phyloP scores from a whole-genome alignment of 2,888 invertebrate genomes.

The Mongoloraphidia duomilia region DNA sequence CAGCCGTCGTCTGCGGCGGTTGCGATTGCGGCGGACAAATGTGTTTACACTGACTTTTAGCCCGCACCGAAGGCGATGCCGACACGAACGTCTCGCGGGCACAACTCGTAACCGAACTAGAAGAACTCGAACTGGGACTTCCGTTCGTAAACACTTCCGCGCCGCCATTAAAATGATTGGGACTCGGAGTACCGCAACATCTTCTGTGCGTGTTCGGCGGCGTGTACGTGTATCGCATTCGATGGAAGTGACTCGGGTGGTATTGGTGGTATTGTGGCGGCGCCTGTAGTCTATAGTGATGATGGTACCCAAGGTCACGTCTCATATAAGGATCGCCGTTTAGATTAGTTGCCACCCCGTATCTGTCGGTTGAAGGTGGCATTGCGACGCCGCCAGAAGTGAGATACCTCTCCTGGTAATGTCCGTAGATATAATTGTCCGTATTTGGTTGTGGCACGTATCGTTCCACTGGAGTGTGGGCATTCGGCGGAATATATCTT shows the following conservation, averaged over 20 bases:
- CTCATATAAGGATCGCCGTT: slow-evolving; percentile 41
- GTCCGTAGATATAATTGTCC: slow-evolving; percentile 28
- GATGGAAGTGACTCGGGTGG: slow-evolving; percentile 18
- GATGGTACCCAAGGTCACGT: slow-evolving; percentile 38
- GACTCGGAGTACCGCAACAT: slow-evolving; percentile 27
- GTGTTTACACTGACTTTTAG: slow-evolving; percentile 9
- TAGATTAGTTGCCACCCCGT: no score
- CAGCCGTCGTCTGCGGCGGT: slow-evolving; percentile 7
- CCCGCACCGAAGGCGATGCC: slow-evolving; percentile 23
- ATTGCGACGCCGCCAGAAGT: neutral
- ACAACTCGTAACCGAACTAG: slow-evolving; percentile 18
- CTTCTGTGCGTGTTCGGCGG: slow-evolving; percentile 25
- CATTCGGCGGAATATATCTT: slow-evolving; percentile 40
- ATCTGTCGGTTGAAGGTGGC: neutral
- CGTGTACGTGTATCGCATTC: slow-evolving; percentile 26
- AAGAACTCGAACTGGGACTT: slow-evolving; percentile 19
- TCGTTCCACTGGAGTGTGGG: slow-evolving; percentile 56
- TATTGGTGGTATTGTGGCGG: slow-evolving; percentile 24
- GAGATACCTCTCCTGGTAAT: neutral
- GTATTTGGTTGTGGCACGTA: slow-evolving; percentile 49
- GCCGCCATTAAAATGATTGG: neutral
- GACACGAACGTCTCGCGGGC: slow-evolving; percentile 26
- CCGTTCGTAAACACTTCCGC: slow-evolving; percentile 12
- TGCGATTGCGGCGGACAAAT: neutral
- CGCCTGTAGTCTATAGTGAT: slow-evolving; percentile 40